phyloP scores from a whole-genome alignment of 2,113 vertebrate genomes.

The Centrocercus urophasianus region DNA sequence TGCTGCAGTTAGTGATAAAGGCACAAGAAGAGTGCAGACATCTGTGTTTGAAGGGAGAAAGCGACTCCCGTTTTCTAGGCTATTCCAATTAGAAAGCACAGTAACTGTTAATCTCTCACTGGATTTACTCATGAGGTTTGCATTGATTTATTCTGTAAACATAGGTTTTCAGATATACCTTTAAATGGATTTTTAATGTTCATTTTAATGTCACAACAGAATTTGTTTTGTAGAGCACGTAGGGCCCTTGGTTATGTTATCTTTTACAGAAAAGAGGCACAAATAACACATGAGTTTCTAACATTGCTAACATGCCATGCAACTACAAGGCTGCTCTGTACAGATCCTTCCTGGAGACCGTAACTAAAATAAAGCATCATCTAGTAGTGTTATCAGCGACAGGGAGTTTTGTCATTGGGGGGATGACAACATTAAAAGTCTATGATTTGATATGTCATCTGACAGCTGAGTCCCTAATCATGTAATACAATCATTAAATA shows the following conservation, averaged over 20 bases:
- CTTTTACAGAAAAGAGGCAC: background rate
- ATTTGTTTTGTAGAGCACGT: rapidly evolving
- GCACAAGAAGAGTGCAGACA: slow-evolving; percentile 35
- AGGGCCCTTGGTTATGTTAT: background rate
- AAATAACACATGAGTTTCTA: background rate
- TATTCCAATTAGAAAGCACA: slow-evolving; percentile 24
- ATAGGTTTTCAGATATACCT: background rate
- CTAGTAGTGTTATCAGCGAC: background rate
- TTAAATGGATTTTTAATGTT: slow-evolving; percentile 49
- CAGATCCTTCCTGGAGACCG: background rate
- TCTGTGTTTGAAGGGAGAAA: slow-evolving; percentile 27
- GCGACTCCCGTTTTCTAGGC: background rate
- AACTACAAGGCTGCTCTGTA: background rate
- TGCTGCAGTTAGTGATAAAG: slow-evolving; percentile 64
- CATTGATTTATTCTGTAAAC: slow-evolving; percentile 41
- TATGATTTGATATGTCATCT: slow-evolving; percentile 21
- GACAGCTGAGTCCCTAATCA: background rate
- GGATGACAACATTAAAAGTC: background rate
- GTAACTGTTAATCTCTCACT: slow-evolving; percentile 10
- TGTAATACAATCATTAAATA: background rate
- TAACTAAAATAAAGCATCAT: background rate
- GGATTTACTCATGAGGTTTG: slow-evolving; percentile 6
- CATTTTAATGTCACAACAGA: background rate
- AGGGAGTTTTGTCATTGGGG: background rate
- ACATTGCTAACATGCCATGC: background rate